Conservation (phyloP, 2,113 vertebrate genomes). For the Calyptomena viridis region DNA sequence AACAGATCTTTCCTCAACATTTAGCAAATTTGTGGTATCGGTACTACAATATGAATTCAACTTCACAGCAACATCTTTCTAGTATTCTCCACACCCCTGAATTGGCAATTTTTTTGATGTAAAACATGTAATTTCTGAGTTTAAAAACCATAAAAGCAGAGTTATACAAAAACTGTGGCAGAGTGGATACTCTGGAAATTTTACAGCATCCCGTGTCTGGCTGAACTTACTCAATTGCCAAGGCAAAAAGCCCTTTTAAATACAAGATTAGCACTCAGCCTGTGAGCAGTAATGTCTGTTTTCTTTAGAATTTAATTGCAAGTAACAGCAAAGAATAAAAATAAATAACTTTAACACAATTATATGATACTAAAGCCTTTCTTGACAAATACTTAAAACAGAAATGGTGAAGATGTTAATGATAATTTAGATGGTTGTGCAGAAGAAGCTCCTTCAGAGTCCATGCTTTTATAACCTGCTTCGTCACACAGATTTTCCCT, state of each 20-base stretch:
- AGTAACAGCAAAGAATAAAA: conserved; percentile 34
- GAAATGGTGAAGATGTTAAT: conserved; percentile 7
- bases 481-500: background rate
- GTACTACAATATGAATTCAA: background rate
- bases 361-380: conserved; percentile 19
- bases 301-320: conserved; percentile 29
- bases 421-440: conserved; percentile 28
- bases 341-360: conserved; percentile 37
- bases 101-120: background rate
- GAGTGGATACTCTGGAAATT: conserved; percentile 6
- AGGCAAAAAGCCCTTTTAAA: conserved; percentile 2
- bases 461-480: background rate
- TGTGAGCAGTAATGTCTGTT: background rate
- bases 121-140: background rate
- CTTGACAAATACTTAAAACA: conserved; percentile 27
- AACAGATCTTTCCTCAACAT: background rate
- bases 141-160: background rate
- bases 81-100: background rate
- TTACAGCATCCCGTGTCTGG: background rate
- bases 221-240: background rate
- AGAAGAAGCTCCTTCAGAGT: background rate
- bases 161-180: background rate
- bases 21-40: background rate
- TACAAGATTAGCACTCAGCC: conserved; percentile 14
- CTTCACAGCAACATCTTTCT: background rate